A percentile compares a stretch with the other conserved stretches of the same genome.
Conservation (phyloP, 2,888 invertebrate genomes). For the Sarcophaga variegata region DNA sequence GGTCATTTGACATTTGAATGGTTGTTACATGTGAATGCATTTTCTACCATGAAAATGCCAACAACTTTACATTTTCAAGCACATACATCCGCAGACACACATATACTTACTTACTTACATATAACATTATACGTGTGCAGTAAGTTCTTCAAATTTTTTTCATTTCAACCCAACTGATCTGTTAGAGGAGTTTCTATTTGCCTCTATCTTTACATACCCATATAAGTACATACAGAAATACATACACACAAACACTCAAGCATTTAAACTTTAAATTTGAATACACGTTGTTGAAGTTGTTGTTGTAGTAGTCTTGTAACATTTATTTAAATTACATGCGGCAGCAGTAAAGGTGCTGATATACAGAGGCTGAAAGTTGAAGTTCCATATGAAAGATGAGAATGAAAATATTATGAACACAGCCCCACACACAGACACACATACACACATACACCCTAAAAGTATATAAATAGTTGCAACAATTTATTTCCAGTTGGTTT, state of each 20-base stretch:
- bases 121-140: neutral
- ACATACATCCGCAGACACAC: no score
- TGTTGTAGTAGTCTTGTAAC: slow-evolving; percentile 28
- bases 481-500: neutral
- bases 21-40: slow-evolving; percentile 45
- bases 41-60: slow-evolving; percentile 43
- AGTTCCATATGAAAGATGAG: slow-evolving; percentile 32
- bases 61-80: slow-evolving; percentile 45
- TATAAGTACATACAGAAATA: neutral
- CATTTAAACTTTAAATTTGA: slow-evolving; percentile 40
- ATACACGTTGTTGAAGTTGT: neutral
- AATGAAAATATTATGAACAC: neutral
- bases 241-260: slow-evolving; percentile 27
- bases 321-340: slow-evolving; percentile 50
- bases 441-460: no score
- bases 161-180: slow-evolving; percentile 17
- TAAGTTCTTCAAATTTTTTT: slow-evolving; percentile 20
- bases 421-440: neutral
- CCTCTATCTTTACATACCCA: neutral
- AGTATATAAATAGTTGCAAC: slow-evolving; percentile 5
- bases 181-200: slow-evolving; percentile 31
- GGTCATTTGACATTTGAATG: slow-evolving; percentile 69
- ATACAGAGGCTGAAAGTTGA: slow-evolving; percentile 38
- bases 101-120: neutral
- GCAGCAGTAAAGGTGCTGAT: slow-evolving; percentile 48